Percentiles rank a stretch among this genome's conserved stretches.
Evolutionary conservation across 2,797 vertebrate species (phyloP).

Genomic region (Sebastes umbrosus): DNA sequence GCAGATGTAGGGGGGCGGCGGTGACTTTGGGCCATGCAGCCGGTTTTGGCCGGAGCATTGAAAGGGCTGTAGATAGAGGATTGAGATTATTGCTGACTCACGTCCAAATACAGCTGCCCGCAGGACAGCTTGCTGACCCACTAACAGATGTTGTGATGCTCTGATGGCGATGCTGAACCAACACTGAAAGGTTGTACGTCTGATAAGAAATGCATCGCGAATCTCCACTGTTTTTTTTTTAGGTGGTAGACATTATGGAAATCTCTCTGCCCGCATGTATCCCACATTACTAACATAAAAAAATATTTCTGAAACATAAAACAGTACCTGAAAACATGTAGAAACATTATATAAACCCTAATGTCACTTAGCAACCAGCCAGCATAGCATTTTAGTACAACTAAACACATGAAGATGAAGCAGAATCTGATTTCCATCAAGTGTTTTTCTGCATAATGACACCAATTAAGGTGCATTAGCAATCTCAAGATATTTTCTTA

Average conservation of each 20-base stretch:
- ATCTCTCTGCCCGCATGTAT: neutral
- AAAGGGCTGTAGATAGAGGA: conserved; percentile 23
- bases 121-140: conserved; percentile 31
- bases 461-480: conserved; percentile 53
- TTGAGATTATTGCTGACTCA: conserved; percentile 49
- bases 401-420: conserved; percentile 1
- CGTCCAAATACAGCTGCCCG: conserved; percentile 39
- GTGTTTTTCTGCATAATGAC: conserved; percentile 52
- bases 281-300: neutral
- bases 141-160: conserved; percentile 53
- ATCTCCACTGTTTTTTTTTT: neutral
- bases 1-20: conserved; percentile 52
- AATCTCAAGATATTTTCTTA: conserved; percentile 45
- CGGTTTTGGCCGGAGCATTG: conserved; percentile 28
- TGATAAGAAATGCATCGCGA: conserved; percentile 7
- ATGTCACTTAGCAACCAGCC: neutral
- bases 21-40: conserved; percentile 60
- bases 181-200: conserved; percentile 10
- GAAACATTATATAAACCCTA: neutral
- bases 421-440: conserved; percentile 24
- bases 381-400: neutral
- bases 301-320: neutral
- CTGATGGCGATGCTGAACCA: neutral
- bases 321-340: neutral
- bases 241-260: neutral